Percentiles rank a stretch among this genome's conserved stretches.
These are phyloP conservation scores for Neodiprion pinetum DNA, from an alignment of 1,140 invertebrate genomes.

Conservation along the genomic window DNA sequence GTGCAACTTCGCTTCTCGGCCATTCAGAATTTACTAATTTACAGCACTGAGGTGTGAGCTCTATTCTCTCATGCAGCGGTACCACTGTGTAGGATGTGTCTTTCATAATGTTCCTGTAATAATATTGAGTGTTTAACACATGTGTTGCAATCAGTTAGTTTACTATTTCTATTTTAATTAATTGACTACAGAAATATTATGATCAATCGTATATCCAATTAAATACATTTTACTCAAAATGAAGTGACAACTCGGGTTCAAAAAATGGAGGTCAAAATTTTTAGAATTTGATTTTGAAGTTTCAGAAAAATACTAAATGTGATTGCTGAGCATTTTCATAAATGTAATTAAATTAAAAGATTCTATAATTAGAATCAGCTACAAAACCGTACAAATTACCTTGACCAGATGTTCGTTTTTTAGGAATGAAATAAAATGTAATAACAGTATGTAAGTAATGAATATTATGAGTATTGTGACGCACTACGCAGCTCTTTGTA, in stretches of 20 bases:
- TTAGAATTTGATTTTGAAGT: not conserved
- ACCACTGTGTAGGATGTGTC: conserved; percentile 61
- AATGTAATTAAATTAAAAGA: not conserved
- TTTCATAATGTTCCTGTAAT: conserved; percentile 46
- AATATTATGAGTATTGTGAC: not conserved
- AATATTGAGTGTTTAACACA: not conserved
- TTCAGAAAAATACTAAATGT: not conserved
- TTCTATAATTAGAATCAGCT: not conserved
- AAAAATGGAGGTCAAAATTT: not conserved
- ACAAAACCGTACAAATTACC: not conserved
- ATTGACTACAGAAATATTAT: not conserved
- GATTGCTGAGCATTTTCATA: not conserved
- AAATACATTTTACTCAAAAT: not conserved
- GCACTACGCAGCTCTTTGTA: not conserved
- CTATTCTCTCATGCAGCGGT: conserved; percentile 72
- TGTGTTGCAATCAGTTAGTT: not conserved
- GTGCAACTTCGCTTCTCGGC: conserved; percentile 77
- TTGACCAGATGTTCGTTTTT: not conserved
- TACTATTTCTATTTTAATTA: not conserved
- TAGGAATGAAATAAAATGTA: not conserved
- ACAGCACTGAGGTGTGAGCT: conserved; percentile 73
- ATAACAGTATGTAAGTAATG: not conserved
- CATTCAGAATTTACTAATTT: conserved; percentile 81
- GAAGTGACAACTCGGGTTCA: not conserved
- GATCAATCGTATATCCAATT: not conserved